A percentile compares a stretch with the other conserved stretches of the same genome.
These are phyloP conservation scores for Helobdella robusta DNA, from an alignment of 2,888 invertebrate genomes.

Conservation along the genomic window DNA sequence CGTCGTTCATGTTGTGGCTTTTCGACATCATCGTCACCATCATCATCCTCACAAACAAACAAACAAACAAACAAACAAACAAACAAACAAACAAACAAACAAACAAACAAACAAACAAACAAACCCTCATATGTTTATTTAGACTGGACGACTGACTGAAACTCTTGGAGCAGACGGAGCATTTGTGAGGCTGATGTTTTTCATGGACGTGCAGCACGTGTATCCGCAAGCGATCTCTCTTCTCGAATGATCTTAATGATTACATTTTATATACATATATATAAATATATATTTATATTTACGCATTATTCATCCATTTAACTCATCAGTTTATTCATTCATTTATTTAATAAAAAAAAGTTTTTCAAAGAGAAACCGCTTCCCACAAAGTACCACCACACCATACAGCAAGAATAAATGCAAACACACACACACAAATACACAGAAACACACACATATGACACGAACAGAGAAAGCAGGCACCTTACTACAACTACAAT, in stretches of 20 bases:
- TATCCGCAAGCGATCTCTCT: slow-evolving; percentile 53
- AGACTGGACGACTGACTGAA: slow-evolving; percentile 54
- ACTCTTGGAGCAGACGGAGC: slow-evolving; percentile 52
- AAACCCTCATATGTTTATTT: slow-evolving; percentile 52
- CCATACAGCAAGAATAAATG: not conserved
- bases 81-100: no score
- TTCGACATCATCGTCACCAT: not conserved
- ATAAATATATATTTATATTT: no score
- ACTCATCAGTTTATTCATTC: no score
- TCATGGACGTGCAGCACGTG: slow-evolving; percentile 55
- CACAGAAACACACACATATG: no score
- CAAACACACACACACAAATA: no score
- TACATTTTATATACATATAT: not conserved
- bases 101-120: slow-evolving; percentile 29
- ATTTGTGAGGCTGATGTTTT: slow-evolving; percentile 54
- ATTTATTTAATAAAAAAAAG: no score
- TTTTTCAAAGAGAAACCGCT: no score
- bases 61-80: no score
- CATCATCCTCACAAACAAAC: not conserved
- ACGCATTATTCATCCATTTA: no score
- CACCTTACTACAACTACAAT: not conserved
- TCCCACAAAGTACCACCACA: not conserved
- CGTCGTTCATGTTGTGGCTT: not conserved
- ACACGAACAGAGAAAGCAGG: not conserved
- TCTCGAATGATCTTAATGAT: slow-evolving; percentile 52